A percentile compares a stretch with the other conserved stretches of the same genome.
phyloP scores from a whole-genome alignment of 2,888 invertebrate species.

The Caenorhabditis zanzibari region DNA sequence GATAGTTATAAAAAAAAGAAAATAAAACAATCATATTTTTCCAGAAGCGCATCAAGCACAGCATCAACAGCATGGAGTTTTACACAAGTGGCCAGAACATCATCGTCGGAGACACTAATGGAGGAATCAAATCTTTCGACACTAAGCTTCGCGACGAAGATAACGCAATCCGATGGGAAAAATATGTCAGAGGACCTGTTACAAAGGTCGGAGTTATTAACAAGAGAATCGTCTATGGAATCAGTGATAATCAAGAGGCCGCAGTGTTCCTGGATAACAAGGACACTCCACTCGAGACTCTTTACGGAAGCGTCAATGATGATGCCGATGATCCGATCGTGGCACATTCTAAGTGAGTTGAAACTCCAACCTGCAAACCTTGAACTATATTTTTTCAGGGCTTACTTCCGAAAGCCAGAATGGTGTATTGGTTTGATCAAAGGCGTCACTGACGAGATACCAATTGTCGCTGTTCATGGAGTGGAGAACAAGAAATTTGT shows the following conservation, averaged over 20 bases:
- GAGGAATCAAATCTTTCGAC: constrained; percentile 43
- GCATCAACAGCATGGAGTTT: constrained; percentile 60
- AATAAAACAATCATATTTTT: too few species aligned
- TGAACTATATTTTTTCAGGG: constrained; percentile 23
- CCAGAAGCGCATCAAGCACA: constrained; percentile 55
- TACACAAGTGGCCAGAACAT: constrained; percentile 62
- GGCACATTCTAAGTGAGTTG: neutral
- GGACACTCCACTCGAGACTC: constrained; percentile 21
- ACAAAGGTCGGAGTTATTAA: constrained; percentile 58
- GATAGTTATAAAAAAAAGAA: too few species aligned
- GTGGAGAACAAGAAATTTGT: constrained; percentile 39
- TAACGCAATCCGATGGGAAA: constrained; percentile 58
- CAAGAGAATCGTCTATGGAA: constrained; percentile 48
- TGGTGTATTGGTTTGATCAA: constrained; percentile 39
- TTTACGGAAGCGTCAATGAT: constrained; percentile 41
- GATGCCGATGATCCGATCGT: neutral
- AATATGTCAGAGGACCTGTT: constrained; percentile 41
- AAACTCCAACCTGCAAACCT: too few species aligned
- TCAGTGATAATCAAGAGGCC: constrained; percentile 19
- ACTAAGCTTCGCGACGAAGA: constrained; percentile 51
- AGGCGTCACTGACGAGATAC: constrained; percentile 47
- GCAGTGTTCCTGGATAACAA: constrained; percentile 49
- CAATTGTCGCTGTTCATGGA: constrained; percentile 51
- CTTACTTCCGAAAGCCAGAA: constrained; percentile 47
- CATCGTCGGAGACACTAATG: constrained; percentile 55